Percentiles rank a stretch among this genome's conserved stretches.
Evolutionary conservation across 2,888 invertebrate genomes (phyloP).

Genomic region (Microctonus hyperodae): DNA sequence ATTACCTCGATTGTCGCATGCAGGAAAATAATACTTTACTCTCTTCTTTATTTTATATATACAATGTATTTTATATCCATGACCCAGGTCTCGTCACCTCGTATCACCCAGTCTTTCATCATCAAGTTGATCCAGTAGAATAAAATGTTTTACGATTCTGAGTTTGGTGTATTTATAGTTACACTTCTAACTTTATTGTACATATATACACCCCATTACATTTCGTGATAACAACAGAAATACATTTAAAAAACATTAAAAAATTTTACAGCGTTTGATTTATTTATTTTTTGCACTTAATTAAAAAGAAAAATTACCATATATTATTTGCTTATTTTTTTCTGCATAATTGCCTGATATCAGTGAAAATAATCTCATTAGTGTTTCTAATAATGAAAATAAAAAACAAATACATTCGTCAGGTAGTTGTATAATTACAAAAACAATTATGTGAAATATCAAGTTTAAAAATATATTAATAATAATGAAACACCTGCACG

Average conservation of each 20-base stretch:
- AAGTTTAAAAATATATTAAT: not conserved
- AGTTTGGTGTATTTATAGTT: not conserved
- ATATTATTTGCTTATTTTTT: not conserved
- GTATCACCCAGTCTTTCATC: not conserved
- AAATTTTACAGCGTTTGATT: no score
- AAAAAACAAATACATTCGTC: not conserved
- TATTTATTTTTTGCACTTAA: no score
- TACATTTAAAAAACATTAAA: no score
- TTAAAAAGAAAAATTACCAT: no score
- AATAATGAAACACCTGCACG: not conserved
- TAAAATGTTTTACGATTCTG: slow-evolving; percentile 19
- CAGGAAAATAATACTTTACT: not conserved
- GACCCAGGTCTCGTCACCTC: not conserved
- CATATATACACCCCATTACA: not conserved
- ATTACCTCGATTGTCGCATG: not conserved
- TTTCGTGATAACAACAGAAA: not conserved
- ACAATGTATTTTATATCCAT: slow-evolving; percentile 12
- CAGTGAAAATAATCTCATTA: not conserved
- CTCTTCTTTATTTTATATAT: not conserved
- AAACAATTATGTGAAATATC: not conserved
- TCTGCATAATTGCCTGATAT: not conserved
- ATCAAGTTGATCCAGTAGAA: slow-evolving; percentile 1
- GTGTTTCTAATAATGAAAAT: not conserved
- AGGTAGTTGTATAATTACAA: not conserved
- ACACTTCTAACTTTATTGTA: not conserved